Conservation (phyloP, 2,888 invertebrate species). For the Lithosia quadra region DNA sequence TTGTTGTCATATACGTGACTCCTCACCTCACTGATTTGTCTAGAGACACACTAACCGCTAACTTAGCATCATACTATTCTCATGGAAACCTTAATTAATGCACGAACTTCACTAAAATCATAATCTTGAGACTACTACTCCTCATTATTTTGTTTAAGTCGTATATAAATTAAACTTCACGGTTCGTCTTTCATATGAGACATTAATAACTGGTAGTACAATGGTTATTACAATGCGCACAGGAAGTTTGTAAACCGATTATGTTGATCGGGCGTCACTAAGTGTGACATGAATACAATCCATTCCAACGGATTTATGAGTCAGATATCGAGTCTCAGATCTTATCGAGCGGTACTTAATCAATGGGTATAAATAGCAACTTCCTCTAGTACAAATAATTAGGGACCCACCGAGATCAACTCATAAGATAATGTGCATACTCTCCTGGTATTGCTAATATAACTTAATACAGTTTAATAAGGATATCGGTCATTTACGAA, state of each 20-base stretch:
- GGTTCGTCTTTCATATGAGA: slow-evolving; percentile 63
- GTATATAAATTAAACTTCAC: slow-evolving; percentile 71
- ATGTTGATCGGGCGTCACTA: slow-evolving; percentile 80
- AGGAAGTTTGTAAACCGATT: slow-evolving; percentile 84
- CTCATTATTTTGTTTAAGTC: slow-evolving; percentile 59
- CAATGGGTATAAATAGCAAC: slow-evolving; percentile 51
- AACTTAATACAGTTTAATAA: slow-evolving; percentile 38
- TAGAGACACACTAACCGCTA: slow-evolving; percentile 61
- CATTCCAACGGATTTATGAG: slow-evolving; percentile 75
- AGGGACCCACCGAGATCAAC: slow-evolving; percentile 34
- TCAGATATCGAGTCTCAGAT: slow-evolving; percentile 74
- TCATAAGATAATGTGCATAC: slow-evolving; percentile 22
- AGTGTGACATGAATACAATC: slow-evolving; percentile 78
- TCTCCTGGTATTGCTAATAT: not conserved
- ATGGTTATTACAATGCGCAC: slow-evolving; percentile 77
- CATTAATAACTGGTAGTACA: slow-evolving; percentile 82
- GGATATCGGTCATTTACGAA: slow-evolving; percentile 47
- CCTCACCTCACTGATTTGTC: slow-evolving; percentile 49
- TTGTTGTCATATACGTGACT: slow-evolving; percentile 60
- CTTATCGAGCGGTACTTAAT: slow-evolving; percentile 67
- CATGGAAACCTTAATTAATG: slow-evolving; percentile 75
- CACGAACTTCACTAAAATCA: slow-evolving; percentile 67
- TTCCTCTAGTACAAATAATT: slow-evolving; percentile 47
- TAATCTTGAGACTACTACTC: slow-evolving; percentile 66
- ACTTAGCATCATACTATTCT: slow-evolving; percentile 62